Conservation (phyloP, 2,888 invertebrate genomes). For the Phengaris arion region DNA sequence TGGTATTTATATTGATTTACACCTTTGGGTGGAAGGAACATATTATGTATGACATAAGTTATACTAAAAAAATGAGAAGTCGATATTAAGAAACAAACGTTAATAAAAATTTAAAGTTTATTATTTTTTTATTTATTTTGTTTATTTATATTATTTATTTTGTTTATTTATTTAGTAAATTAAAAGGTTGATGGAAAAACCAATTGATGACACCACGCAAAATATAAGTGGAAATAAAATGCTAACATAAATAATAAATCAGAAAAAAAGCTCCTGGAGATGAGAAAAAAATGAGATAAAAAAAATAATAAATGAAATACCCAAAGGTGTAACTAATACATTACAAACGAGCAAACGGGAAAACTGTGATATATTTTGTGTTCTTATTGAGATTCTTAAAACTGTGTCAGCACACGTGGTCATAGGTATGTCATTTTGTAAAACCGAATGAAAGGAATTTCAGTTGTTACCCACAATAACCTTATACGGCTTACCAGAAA, state of each 20-base stretch:
- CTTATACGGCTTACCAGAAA: background rate
- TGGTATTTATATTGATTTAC: slow-evolving; percentile 53
- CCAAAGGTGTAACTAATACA: slow-evolving; percentile 71
- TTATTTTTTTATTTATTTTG: too few species aligned
- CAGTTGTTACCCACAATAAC: background rate
- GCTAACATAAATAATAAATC: slow-evolving; percentile 24
- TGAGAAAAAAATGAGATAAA: slow-evolving; percentile 45
- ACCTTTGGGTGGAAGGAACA: slow-evolving; percentile 62
- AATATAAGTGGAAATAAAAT: background rate
- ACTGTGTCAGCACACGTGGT: slow-evolving; percentile 54
- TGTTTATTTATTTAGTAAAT: too few species aligned
- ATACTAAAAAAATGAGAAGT: background rate
- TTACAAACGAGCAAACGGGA: slow-evolving; percentile 24
- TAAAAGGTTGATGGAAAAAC: background rate
- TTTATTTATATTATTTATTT: too few species aligned
- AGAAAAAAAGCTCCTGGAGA: slow-evolving; percentile 30
- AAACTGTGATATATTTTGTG: slow-evolving; percentile 31
- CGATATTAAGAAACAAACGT: background rate
- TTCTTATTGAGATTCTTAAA: slow-evolving; percentile 33
- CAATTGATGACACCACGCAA: background rate
- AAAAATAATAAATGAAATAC: slow-evolving; percentile 65
- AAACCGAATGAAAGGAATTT: slow-evolving; percentile 20
- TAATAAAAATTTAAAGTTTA: background rate
- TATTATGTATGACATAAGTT: background rate
- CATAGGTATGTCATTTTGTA: slow-evolving; percentile 30